phyloP scores from a whole-genome alignment of 2,888 invertebrate species.

The Stegana nigrithorax region DNA sequence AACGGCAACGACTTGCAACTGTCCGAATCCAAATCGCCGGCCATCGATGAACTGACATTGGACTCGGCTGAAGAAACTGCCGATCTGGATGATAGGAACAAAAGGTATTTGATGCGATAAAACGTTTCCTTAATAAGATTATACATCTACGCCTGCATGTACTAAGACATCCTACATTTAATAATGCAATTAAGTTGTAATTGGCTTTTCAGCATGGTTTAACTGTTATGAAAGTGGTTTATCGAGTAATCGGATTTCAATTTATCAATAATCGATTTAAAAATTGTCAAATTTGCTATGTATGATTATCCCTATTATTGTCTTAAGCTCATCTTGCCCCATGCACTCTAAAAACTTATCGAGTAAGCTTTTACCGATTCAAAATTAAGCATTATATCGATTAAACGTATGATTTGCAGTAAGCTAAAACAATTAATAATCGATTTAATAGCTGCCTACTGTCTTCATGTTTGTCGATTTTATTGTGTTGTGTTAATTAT shows the following conservation, averaged over 20 bases:
- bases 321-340: no score
- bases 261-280: not conserved
- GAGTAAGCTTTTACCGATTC: no score
- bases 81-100: slow-evolving; percentile 84
- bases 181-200: not conserved
- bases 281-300: no score
- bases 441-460: no score
- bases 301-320: no score
- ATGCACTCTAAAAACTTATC: no score
- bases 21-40: slow-evolving; percentile 74
- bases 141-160: not conserved
- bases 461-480: no score
- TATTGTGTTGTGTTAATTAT: no score
- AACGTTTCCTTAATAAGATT: not conserved
- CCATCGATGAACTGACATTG: slow-evolving; percentile 78
- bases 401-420: no score
- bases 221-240: no score
- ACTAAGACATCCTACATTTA: slow-evolving; percentile 16
- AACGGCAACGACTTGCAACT: slow-evolving; percentile 68
- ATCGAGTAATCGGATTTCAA: not conserved
- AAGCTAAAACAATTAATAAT: no score
- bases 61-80: slow-evolving; percentile 78
- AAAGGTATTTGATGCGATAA: slow-evolving; percentile 73
- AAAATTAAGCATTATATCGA: no score
- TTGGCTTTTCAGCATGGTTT: not conserved